Evolutionary conservation across 2,113 vertebrate species (phyloP), one percentile per base, ranked within the genome.

Genomic region (Dinomys branickii): DNA sequence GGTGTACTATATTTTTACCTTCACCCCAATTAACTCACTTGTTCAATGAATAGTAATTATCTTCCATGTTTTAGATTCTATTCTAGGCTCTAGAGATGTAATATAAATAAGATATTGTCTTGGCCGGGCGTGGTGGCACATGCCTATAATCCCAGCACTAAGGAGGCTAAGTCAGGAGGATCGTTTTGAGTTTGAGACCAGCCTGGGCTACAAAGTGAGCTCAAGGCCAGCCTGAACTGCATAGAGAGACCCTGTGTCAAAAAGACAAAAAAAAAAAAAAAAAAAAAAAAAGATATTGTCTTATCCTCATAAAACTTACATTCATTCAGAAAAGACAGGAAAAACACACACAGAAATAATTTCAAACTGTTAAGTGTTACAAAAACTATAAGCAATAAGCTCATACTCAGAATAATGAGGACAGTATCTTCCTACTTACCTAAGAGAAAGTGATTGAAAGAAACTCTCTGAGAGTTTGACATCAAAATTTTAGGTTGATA

Each of bases 321-420:
- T 89, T 89, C 6, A 81, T 89, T 89, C 28, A 90, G 7, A 35
- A 73, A 22, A 52, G 30, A 67, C 28, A 87, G 41, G 41, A 50
- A 86, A 90, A 94, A 85, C 30, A 69, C 41, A 88, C n/a, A 54
- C 44, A 41, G 16, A 87, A 84, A 91, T 91, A 91, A 61, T 56
- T 91, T 35, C 3, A 85, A 71, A 56, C 52, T 83, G 3, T 71
- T 80, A n/a, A 52, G 59, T 59, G 44, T 67, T 93, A 44, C 41
- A 90, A 81, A 91, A 20, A 12, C 59, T 8, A 41, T 69, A 85
- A 58, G 20, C 24, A 84, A 30, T 85, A 19, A 61, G 13, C 12
- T 67, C 28, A 77, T n/a, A 44, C 3, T 20, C 56, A 54, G 56
- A n/a, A 81, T 13, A 71, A 59, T 3, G 14, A 95, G 10, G 2